A percentile compares a stretch with the other conserved stretches of the same genome.
These are phyloP conservation scores for Embiotoca jacksoni DNA, from an alignment of 2,113 vertebrate genomes.

Conservation along the genomic window DNA sequence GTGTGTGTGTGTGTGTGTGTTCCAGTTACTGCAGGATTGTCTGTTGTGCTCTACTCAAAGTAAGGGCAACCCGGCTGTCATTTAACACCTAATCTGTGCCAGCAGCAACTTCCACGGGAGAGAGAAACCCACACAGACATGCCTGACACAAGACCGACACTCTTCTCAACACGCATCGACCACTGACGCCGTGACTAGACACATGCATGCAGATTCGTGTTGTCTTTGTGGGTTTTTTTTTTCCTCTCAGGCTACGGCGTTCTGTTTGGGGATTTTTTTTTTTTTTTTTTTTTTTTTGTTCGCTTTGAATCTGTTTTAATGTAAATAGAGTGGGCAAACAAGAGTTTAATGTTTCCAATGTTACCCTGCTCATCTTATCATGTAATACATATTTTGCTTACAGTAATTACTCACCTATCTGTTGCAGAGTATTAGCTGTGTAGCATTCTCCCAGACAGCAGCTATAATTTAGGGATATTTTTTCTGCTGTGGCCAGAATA, in stretches of 20 bases:
- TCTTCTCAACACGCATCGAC: too few species aligned
- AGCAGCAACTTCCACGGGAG: slow-evolving; percentile 23
- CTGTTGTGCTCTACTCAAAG: slow-evolving; percentile 22
- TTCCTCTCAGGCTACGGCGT: background rate
- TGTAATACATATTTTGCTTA: slow-evolving; percentile 47
- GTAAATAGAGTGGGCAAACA: slow-evolving; percentile 37
- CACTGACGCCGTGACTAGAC: background rate
- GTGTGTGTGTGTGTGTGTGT: slow-evolving; percentile 21
- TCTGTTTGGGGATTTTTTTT: background rate
- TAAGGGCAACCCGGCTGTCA: slow-evolving; percentile 37
- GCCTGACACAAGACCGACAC: background rate
- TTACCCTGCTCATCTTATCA: slow-evolving; percentile 4
- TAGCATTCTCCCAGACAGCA: slow-evolving; percentile 42
- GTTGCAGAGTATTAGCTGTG: slow-evolving; percentile 20
- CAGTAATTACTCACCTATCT: slow-evolving; percentile 38
- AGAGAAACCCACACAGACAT: slow-evolving; percentile 21
- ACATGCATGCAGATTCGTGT: background rate
- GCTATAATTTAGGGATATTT: slow-evolving; percentile 59
- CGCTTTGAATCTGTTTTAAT: slow-evolving; percentile 15
- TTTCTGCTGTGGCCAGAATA: slow-evolving; percentile 4
- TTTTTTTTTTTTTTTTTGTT: background rate
- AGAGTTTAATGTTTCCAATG: slow-evolving; percentile 7
- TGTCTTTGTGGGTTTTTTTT: background rate
- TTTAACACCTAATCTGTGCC: slow-evolving; percentile 53
- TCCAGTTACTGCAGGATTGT: slow-evolving; percentile 31